A percentile compares a stretch with the other conserved stretches of the same genome.
Conservation (phyloP, 35 echinoderm and acorn worm genomes). For the Lytechinus variegatus region DNA sequence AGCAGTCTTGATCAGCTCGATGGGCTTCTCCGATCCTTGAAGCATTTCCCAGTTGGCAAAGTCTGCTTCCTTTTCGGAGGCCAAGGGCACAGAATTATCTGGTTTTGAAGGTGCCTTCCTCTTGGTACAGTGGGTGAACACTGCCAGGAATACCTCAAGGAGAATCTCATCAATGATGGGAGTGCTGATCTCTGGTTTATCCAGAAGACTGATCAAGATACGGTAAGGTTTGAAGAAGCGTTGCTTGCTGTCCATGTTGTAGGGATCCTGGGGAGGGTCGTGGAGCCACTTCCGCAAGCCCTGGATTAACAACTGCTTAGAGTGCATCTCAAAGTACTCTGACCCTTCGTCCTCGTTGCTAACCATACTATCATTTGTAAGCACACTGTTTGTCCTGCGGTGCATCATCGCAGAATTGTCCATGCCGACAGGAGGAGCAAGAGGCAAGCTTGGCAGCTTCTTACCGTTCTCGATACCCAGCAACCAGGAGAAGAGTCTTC, state of each 20-base stretch:
- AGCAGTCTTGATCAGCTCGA: conserved; percentile 94
- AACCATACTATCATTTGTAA: conserved; percentile 70
- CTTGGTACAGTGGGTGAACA: conserved; percentile 84
- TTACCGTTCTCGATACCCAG: conserved; percentile 68
- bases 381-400: conserved; percentile 68
- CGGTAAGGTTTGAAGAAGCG: conserved; percentile 81
- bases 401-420: conserved; percentile 5
- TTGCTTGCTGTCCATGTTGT: conserved; percentile 61
- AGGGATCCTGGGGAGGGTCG: conserved; percentile 58
- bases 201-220: conserved; percentile 94
- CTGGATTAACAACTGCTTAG: conserved; percentile 79
- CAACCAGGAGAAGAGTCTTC: conserved; percentile 90
- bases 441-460: not conserved
- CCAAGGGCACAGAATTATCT: conserved; percentile 37
- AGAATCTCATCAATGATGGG: conserved; percentile 92
- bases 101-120: not conserved
- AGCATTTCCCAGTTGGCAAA: conserved; percentile 45
- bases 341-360: conserved; percentile 78
- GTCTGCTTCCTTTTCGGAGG: not conserved
- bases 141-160: conserved; percentile 91
- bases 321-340: conserved; percentile 91
- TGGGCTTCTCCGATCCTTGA: conserved; percentile 45
- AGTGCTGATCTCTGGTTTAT: conserved; percentile 87
- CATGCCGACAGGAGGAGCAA: not conserved
- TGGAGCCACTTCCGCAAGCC: conserved; percentile 82